Conservation (phyloP, 2,888 invertebrate species). For the Sisyra nigra region DNA sequence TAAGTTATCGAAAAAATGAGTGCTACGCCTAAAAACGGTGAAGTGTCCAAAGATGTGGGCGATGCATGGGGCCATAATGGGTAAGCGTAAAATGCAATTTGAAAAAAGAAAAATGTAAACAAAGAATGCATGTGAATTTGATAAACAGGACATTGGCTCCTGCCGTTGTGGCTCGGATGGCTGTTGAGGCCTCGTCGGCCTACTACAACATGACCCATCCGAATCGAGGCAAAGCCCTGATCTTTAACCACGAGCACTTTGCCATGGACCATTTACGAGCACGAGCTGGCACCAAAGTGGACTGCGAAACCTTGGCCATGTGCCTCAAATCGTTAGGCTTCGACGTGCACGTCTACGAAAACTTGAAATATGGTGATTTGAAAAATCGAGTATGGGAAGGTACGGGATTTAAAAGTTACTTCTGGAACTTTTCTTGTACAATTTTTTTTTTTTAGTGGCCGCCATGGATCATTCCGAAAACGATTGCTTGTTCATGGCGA, state of each 20-base stretch:
- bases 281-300: conserved; percentile 73
- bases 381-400: no score
- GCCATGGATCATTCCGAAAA: conserved; percentile 60
- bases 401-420: no score
- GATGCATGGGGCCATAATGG: no score
- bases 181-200: conserved; percentile 13
- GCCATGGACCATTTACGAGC: conserved; percentile 50
- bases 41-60: no score
- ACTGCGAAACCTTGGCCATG: conserved; percentile 55
- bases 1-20: no score
- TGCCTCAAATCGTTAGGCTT: conserved; percentile 51
- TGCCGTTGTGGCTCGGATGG: no score
- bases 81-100: no score
- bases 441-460: conserved; percentile 35
- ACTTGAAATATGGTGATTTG: no score
- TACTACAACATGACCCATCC: conserved; percentile 81
- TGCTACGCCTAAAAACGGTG: no score
- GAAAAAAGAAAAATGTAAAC: no score
- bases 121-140: no score
- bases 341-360: conserved; percentile 35
- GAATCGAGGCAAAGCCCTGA: conserved; percentile 65
- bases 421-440: conserved; percentile 6
- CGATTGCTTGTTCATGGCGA: conserved; percentile 72
- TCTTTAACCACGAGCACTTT: conserved; percentile 84
- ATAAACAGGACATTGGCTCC: no score